Evolutionary conservation across 2,797 vertebrate species (phyloP), one percentile per base, ranked within the genome.

Genomic region (Zenarchopterus dispar): DNA sequence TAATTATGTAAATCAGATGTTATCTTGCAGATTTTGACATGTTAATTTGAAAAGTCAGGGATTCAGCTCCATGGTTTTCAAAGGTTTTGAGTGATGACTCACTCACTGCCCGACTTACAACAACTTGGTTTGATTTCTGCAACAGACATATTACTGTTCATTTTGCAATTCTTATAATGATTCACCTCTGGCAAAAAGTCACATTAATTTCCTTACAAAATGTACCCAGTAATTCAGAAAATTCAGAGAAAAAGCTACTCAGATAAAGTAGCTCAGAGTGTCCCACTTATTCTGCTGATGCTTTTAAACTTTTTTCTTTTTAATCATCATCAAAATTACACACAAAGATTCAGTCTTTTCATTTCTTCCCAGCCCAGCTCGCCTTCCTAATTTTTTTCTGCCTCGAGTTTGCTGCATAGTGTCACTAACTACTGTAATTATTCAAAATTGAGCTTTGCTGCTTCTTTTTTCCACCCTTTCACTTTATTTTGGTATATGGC

Each of bases 261-360:
- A 4, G 4, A 39, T 15, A 5, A 39, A 39, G 11, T 39, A 15
- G 36, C 13, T 39, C 36, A 2, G 16, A 18, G 13, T 36, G 56
- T 63, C 36, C 22, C 23, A 45, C 49, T 62, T 63, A 33, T 56
- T 46, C 15, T 26, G 17, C 48, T 56, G 48, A 61, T 39, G 56
- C 42, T 42, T 55, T 39, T 15, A 39, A 39, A 15, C 13, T 2
- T 19, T 8, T 23, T 55, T 54, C 42, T 26, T 6, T 43, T 49
- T 36, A 26, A 53, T 58, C 31, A 62, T 66, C 52, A 56, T 5
- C 16, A 41, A 24, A 69, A 47, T 41, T 56, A 58, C 22, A 21
- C 16, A 39, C 36, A 15, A 39, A 39, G 36, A 15, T 5, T 15
- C 36, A 39, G 36, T 39, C 36, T 39, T 39, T 28, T 39, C 13